These are phyloP conservation scores for Tragelaphus buxtoni DNA, from an alignment of 2,113 vertebrate genomes.

Conservation along the genomic window DNA sequence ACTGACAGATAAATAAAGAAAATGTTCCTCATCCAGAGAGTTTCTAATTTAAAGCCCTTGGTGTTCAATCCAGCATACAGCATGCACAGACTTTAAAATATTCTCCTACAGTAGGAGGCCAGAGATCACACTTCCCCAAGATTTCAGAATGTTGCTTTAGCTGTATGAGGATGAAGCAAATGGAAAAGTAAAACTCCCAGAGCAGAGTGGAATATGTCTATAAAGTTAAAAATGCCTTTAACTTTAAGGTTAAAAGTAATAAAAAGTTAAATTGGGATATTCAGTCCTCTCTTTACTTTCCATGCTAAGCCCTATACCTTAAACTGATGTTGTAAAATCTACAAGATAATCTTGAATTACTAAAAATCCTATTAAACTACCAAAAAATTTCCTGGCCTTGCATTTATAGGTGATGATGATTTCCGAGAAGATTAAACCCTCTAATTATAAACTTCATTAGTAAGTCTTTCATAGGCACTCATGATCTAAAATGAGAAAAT, in stretches of 20 bases:
- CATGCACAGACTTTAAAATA: neutral
- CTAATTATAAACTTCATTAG: neutral
- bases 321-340: neutral
- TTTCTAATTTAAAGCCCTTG: constrained; percentile 31
- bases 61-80: neutral
- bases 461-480: neutral
- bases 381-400: neutral
- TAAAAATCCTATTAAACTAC: neutral
- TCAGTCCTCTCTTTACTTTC: neutral
- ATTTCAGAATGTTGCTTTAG: constrained; percentile 18
- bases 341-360: neutral
- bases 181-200: neutral
- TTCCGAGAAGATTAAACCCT: neutral
- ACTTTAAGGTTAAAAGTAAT: constrained; percentile 3
- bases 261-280: neutral
- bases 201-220: neutral
- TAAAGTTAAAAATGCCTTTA: neutral
- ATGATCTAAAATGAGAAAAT: neutral
- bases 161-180: neutral
- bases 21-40: neutral
- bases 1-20: constrained; percentile 8
- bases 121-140: neutral
- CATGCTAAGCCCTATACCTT: neutral
- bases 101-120: neutral
- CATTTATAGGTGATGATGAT: neutral